Evolutionary conservation across 2,113 vertebrate genomes (phyloP).

Genomic region (Talpa occidentalis): DNA sequence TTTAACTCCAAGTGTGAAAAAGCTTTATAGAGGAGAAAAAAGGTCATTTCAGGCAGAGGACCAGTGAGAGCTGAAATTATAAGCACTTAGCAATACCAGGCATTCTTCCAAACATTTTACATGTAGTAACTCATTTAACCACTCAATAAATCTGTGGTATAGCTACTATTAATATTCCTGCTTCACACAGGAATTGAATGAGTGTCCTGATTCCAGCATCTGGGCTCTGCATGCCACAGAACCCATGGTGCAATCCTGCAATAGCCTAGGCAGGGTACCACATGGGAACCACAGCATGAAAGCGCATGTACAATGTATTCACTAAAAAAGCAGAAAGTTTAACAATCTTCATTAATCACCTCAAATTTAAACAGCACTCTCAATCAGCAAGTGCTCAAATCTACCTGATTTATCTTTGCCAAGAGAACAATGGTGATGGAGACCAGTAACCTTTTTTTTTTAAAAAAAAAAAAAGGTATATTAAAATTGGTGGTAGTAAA

Average conservation of each 20-base stretch:
- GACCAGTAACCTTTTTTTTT: neutral
- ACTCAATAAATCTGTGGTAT: neutral
- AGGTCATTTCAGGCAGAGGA: neutral
- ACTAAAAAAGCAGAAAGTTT: neutral
- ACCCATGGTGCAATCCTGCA: neutral
- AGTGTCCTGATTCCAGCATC: neutral
- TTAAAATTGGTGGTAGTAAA: neutral
- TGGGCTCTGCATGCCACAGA: neutral
- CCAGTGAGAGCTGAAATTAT: neutral
- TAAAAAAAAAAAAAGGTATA: neutral
- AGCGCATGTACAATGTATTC: accelerated
- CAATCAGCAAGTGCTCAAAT: neutral
- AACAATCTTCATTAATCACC: too few relatives aligned
- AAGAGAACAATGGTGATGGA: neutral
- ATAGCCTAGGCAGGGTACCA: neutral
- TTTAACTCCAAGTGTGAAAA: neutral
- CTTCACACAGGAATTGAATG: neutral
- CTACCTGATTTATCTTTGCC: neutral
- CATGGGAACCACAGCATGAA: neutral
- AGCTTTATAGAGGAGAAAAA: slow-evolving; percentile 15
- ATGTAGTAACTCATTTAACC: neutral
- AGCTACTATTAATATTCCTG: neutral
- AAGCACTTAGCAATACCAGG: neutral
- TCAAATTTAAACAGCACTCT: neutral
- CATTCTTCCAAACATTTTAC: neutral